Evolutionary conservation across 1,140 invertebrate species (phyloP), one percentile per base, ranked within the genome.

Genomic region (Elysia chlorotica): DNA sequence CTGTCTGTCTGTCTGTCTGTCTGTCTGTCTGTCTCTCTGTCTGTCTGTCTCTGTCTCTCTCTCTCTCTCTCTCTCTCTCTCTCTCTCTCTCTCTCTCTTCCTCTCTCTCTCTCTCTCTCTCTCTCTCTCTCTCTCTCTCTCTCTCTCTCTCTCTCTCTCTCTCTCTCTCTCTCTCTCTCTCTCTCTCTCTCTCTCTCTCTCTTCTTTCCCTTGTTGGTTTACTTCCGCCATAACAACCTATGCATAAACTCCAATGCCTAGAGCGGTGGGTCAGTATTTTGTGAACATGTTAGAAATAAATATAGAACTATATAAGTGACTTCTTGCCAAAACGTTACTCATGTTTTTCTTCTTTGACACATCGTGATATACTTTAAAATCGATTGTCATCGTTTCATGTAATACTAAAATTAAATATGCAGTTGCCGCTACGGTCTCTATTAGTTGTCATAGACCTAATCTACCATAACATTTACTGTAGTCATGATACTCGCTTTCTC

Each of bases 81-180:
- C 25, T 59, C 25, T 23, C 3, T 54, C n/a, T 66, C 14, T 66
- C 65, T 66, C 33, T 23, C 33, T 66, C 33, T 66, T 37, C 41
- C 33, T 19, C 33, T 19, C 37, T 37, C 65, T 37, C 28, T 6
- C 65, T 6, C 33, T 41, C 33, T 41, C 33, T 66, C 65, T 63
- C 10, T 63, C 61, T 63, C 2, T 63, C 61, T 63, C 10, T 63
- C 23, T 17, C 10, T 17, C 61, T 17, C 33, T 37, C 65, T 37
- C 37, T 66, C 14, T 66, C 33, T 66, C 37, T 41, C 2, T 66
- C 36, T 66, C 25, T 41, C 37, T 66, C 65, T 66, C 37, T 41
- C n/a, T 66, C 65, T 66, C n/a, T 41, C 37, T 66, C 65, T 37
- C 14, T 41, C 37, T 37, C 37, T 37, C 30, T 10, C 30, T 37